phyloP scores from a whole-genome alignment of 2,888 invertebrate genomes.

The Spodoptera littoralis region DNA sequence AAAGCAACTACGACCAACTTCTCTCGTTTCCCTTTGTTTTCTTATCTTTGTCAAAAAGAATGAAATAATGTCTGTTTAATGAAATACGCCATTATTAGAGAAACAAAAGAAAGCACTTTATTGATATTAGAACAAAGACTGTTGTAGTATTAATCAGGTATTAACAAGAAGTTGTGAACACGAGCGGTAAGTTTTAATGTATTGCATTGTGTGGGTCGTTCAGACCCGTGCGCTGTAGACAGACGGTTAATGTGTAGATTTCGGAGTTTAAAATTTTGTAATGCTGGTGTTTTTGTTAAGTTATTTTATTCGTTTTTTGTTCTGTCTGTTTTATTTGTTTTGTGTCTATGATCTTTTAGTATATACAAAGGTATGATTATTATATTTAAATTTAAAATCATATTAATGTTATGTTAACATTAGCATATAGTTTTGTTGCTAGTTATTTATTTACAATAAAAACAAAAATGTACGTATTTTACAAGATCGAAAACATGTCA shows the following conservation, averaged over 20 bases:
- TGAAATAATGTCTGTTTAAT: constrained; percentile 3
- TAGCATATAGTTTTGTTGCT: too few species aligned
- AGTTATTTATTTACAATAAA: too few species aligned
- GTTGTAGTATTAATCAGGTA: constrained; percentile 23
- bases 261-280: constrained; percentile 19
- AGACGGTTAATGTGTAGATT: constrained; percentile 3
- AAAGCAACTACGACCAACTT: too few species aligned
- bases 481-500: too few species aligned
- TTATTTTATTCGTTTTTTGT: not conserved
- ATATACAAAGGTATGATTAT: too few species aligned
- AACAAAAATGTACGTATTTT: too few species aligned
- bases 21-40: too few species aligned
- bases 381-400: too few species aligned
- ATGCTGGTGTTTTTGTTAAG: constrained; percentile 8
- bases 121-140: constrained; percentile 37
- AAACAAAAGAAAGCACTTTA: constrained; percentile 30
- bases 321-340: not conserved
- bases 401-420: too few species aligned
- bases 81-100: constrained; percentile 28
- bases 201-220: constrained; percentile 35
- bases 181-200: constrained; percentile 44
- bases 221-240: constrained; percentile 8
- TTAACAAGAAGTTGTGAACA: constrained; percentile 10
- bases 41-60: too few species aligned
- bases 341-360: not conserved